phyloP scores from a whole-genome alignment of 2,888 invertebrate species.

The Sturmia bella region DNA sequence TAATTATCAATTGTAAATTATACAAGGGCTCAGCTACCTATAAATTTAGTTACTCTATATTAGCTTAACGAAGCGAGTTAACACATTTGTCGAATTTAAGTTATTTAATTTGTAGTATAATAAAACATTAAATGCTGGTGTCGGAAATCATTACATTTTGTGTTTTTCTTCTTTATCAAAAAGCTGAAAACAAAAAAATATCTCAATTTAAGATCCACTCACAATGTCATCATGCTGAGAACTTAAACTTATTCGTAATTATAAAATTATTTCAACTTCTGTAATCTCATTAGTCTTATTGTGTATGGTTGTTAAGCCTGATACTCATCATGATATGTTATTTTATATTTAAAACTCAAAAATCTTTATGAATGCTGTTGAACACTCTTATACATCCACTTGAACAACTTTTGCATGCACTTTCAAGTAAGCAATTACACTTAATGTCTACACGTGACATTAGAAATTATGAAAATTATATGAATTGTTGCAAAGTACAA shows the following conservation, averaged over 20 bases:
- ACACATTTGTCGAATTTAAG: no score
- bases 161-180: no score
- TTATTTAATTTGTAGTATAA: no score
- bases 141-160: no score
- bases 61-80: no score
- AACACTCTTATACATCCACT: conserved; percentile 58
- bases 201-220: conserved; percentile 15
- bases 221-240: conserved; percentile 27
- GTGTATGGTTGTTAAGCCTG: conserved; percentile 49
- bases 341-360: conserved; percentile 50
- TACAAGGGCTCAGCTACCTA: no score
- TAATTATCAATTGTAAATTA: no score
- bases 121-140: no score
- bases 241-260: conserved; percentile 53
- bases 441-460: conserved; percentile 70
- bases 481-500: conserved; percentile 62
- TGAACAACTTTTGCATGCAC: conserved; percentile 63
- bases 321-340: conserved; percentile 59
- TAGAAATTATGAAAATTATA: conserved; percentile 69
- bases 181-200: not conserved
- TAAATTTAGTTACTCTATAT: no score
- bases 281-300: conserved; percentile 63
- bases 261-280: conserved; percentile 58
- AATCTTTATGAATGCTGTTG: conserved; percentile 56
- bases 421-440: conserved; percentile 67